Base-by-base conservation (phyloP, 2,113 vertebrate species). In the Apaloderma vittatum region DNA sequence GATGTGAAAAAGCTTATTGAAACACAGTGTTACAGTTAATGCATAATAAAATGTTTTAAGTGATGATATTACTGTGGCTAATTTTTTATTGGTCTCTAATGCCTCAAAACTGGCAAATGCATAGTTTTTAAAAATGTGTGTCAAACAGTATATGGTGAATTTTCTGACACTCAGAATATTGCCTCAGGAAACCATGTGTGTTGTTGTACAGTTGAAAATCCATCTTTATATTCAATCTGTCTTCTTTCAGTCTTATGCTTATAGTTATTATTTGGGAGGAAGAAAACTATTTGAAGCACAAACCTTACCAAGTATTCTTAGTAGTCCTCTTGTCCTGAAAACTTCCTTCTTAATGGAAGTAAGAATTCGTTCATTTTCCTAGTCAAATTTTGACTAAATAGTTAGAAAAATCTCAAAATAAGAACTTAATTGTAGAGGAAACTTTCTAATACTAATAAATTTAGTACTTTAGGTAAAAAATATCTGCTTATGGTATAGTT, bases 221-320 rank as follows among this genome's bases (percentile, higher is more conserved):
- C 17, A 48, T 4, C 84, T 85, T 86, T 62, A 4, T 73, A 8
- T 37, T 95, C 78, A 34, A 4, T 79, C 49, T 67, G 14, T 90
- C 22, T 90, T 95, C 10, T 20, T 93, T 21, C 8, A 81, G 36
- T 88, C 76, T 94, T 26, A 34, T 81, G 51, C 61, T 90, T 96
- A 15, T 57, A 2, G 84, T 80, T 95, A 59, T 88, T 30, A 58
- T 57, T 75, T 87, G 55, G 34, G 76, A 84, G 34, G 34, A 43
- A 93, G 74, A 71, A 78, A 85, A 37, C 3, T 37, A 34, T 82
- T 88, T 49, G 18, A 59, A 78, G 52, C 14, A 57, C 8, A 52
- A 75, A 32, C 15, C 83, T 83, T 40, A 18, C 12, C 10, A 93
- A 88, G 43, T 54, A 26, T 43, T 92, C 49, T 90, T 58, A 77